Evolutionary conservation across 1,140 invertebrate species (phyloP), one percentile per base, ranked within the genome.

Genomic region (Bombus fervidus): DNA sequence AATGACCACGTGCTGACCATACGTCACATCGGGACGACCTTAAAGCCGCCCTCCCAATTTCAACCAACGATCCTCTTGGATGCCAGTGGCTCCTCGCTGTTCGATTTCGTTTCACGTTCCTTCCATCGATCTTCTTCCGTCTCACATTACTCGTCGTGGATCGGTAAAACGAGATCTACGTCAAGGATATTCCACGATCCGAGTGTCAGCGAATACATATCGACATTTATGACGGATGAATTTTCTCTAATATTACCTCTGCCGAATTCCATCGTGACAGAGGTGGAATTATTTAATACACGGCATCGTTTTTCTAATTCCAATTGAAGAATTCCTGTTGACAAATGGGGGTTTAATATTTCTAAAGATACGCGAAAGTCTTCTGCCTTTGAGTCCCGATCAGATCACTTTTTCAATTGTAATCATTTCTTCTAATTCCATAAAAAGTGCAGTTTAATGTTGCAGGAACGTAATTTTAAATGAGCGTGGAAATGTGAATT

Each of bases 1-100:
- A 92, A 93, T 92, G 92, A 91, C 91, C 93, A 92, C 91, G 92
- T 93, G 92, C 89, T 77, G 77, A 74, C 83, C 92, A 93, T 93
- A 88, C 90, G 91, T 93, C 91, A 90, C 88, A 80, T 69, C 78
- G 74, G 83, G 72, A 69, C 62, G 69, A 82, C 83, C 89, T 88
- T 90, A 88, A 91, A 88, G 84, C 84, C 39, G 74, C 57, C 41
- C 72, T 64, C 34, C 47, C 73, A 73, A 85, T 90, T 72, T 74
- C 57, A 41, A 31, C 37, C 37, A 22, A 34, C 77, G 59, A 75
- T 80, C 68, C 53, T 59, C 13, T 71, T 31, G 25, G 84, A 64
- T 53, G 34, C 37, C 47, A 53, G 47, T 53, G 18, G 37, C 41
- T 41, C 43, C 59, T 82, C 28, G 31, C 18, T 68, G 53, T 87